phyloP scores from a whole-genome alignment of 2,113 vertebrate genomes.

The Ginglymostoma cirratum region DNA sequence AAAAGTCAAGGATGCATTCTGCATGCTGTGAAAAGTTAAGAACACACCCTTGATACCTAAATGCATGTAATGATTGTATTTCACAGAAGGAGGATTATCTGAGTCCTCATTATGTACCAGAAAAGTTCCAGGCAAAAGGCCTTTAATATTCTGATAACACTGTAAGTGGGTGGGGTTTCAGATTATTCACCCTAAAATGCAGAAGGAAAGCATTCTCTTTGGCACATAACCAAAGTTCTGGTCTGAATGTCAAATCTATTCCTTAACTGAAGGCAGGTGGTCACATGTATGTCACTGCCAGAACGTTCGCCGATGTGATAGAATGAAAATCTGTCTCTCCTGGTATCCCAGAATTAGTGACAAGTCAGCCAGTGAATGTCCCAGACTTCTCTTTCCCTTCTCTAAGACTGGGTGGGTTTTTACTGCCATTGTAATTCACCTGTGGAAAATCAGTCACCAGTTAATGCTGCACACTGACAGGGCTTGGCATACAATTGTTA shows the following conservation, averaged over 20 bases:
- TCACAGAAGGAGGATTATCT: not conserved
- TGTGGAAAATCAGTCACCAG: not conserved
- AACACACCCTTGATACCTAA: not conserved
- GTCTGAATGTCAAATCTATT: not conserved
- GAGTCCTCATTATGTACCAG: not conserved
- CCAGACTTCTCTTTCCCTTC: not conserved
- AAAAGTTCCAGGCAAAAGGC: not conserved
- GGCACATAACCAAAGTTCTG: not conserved
- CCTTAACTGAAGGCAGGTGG: constrained; percentile 24
- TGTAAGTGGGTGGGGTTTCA: not conserved
- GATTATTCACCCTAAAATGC: not conserved
- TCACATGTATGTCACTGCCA: not conserved
- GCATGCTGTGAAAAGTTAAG: not conserved
- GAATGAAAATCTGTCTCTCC: constrained; percentile 18
- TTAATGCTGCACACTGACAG: not conserved
- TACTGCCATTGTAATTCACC: not conserved
- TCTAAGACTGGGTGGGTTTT: not conserved
- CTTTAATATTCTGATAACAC: not conserved
- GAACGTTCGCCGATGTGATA: not conserved
- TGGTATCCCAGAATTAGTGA: constrained; percentile 15
- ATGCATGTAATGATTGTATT: not conserved
- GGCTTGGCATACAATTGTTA: not conserved
- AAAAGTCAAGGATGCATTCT: not conserved
- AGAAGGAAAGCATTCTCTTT: constrained; percentile 1
- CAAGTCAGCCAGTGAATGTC: not conserved